Evolutionary conservation across 2,888 invertebrate species (phyloP), one percentile per base, ranked within the genome.

Genomic region (Leptothorax acervorum): DNA sequence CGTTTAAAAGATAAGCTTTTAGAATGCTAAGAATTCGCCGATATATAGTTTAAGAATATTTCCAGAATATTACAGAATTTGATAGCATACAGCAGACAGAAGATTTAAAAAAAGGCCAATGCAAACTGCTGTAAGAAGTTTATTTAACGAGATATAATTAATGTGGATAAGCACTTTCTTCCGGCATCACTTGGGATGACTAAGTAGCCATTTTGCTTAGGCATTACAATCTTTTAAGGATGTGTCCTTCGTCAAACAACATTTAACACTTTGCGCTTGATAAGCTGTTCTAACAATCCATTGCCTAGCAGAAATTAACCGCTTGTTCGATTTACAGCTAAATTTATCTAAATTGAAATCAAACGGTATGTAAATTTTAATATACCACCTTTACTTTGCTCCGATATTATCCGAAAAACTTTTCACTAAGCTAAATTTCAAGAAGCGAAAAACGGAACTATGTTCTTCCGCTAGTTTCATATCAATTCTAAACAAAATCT

Each of bases 121-220:
- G 23, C 51, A 35, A 66, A 28, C 4, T 35, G 15, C 23, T 65
- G 5, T 15, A 35, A 48, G 6, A 42, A 51, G 12, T 23, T 68
- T 55, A 53, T 12, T 78, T 28, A 12, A 45, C 42, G 11, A 76
- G 3, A 18, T 65, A 42, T 53, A 39, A 51, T 65, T 53, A 71
- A 79, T 70, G 35, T 71, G 71, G 48, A 79, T 45, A 28, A 79
- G 23, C 48, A 57, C 35, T 70, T 79, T n/a, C 2, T 35, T 60
- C 35, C 45, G 2, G 8, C 8, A 2, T 42, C 12, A 15, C 23
- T 79, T 23, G 48, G 6, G 4, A 48, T 71, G 31, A 79, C 5
- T 68, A 78, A 45, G 23, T 45, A 70, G 15, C 23, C 15, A 42
- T 45, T 79, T 70, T 57, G 8, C 18, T 60, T 78, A 78, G 42